Conservation (phyloP, 2,113 vertebrate species). For the Carettochelys insculpta region DNA sequence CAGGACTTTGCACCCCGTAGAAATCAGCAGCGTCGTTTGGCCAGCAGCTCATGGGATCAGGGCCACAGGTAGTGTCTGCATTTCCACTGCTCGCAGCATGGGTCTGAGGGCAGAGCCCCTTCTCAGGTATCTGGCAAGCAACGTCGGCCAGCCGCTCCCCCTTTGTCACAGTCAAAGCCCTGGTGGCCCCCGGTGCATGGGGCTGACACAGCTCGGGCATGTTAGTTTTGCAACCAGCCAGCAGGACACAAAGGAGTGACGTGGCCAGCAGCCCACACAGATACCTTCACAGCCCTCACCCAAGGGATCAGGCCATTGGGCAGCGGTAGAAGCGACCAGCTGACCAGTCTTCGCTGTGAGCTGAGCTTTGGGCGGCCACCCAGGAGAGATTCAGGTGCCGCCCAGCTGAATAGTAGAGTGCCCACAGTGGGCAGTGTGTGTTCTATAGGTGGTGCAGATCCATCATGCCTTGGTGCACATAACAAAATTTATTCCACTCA, state of each 20-base stretch:
- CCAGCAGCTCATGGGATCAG: not conserved
- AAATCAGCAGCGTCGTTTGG: not conserved
- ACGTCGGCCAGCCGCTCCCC: not conserved
- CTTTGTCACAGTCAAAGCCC: not conserved
- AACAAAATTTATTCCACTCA: too few species aligned
- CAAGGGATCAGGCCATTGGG: not conserved
- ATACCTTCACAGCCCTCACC: not conserved
- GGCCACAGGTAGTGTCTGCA: not conserved
- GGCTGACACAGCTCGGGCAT: not conserved
- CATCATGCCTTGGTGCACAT: too few species aligned
- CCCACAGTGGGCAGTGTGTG: too few species aligned
- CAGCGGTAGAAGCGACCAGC: too few species aligned
- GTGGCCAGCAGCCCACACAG: not conserved
- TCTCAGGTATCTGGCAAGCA: not conserved
- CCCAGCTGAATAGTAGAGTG: too few species aligned
- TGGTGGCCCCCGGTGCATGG: not conserved
- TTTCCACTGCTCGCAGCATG: not conserved
- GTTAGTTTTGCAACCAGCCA: not conserved
- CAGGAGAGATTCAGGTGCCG: too few species aligned
- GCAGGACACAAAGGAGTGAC: too few species aligned
- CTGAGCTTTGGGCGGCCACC: too few species aligned
- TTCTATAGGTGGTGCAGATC: too few species aligned
- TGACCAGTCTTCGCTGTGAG: too few species aligned
- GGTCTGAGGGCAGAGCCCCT: not conserved
- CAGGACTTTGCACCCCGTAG: not conserved